phyloP scores from a whole-genome alignment of 1,140 invertebrate genomes.

The Micrasema minimum region DNA sequence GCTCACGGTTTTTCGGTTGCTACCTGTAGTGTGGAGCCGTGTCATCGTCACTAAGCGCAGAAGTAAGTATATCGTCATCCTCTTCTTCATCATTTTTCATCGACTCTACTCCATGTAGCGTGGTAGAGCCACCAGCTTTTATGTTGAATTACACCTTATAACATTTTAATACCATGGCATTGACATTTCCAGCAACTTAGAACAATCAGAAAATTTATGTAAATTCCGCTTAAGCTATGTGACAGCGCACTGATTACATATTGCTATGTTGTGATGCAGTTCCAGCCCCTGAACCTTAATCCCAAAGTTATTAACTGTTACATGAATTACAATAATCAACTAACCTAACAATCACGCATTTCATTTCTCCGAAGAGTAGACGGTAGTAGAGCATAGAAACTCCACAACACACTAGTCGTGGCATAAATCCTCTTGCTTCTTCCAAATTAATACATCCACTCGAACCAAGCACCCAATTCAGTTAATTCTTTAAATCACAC shows the following conservation, averaged over 20 bases:
- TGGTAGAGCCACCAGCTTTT: neutral
- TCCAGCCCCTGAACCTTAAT: no score
- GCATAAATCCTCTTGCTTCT: no score
- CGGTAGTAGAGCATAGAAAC: no score
- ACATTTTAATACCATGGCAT: neutral
- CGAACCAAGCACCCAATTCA: neutral
- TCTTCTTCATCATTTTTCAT: neutral
- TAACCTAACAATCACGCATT: no score
- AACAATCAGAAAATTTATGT: neutral
- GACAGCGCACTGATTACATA: no score
- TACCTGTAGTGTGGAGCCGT: slow-evolving; percentile 76
- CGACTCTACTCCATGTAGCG: neutral
- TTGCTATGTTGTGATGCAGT: no score
- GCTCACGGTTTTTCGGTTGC: slow-evolving; percentile 71
- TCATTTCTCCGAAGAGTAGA: no score
- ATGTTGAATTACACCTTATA: neutral
- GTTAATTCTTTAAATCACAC: neutral
- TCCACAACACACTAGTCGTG: no score
- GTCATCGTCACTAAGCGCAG: slow-evolving; percentile 68
- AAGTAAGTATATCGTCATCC: slow-evolving; percentile 59
- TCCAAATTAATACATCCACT: no score
- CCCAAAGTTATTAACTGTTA: no score
- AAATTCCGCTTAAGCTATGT: no score
- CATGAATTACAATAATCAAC: no score
- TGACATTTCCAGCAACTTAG: neutral